Evolutionary conservation across 2,797 vertebrate species (phyloP), one percentile per base, ranked within the genome.

Genomic region (Dicrostonyx torquatus): DNA sequence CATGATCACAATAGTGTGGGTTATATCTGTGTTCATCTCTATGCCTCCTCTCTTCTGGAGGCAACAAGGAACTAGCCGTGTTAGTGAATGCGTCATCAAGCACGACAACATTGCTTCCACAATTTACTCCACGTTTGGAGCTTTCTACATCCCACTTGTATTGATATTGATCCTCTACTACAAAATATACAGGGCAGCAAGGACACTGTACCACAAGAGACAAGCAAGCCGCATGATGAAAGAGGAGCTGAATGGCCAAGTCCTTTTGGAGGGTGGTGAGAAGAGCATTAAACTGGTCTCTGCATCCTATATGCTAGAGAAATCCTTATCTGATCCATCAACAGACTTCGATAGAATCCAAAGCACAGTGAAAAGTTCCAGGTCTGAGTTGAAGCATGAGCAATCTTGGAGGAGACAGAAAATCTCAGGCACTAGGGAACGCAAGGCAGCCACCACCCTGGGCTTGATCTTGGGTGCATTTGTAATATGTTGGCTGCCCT

Each of bases 111-210:
- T 99, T 34, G 98, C 99, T 92, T 99, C 98, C 95, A 99, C 99
- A 55, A 98, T 99, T 97, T 99, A 99, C 96, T 99, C 99, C 50
- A 99, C 99, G 0, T 99, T 99, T 58, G 99, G 99, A 68, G 99
- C 99, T 9, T 99, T 99, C 98, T 99, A 99, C 97, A 99, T 99
- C 96, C 99, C 99, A 0, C 97, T 99, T 72, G 98, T 99, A 90
- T 98, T 99, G 97, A 99, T 99, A 96, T 98, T 99, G 97, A 99
- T 99, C 96, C 99, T 99, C 95, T 99, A 99, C 97, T 99, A 99
- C 97, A 99, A 99, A 98, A 99, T 99, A 98, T 99, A 99, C 97
- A 98, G 98, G 75, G 99, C 99, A 1, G 99, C 99, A 96, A 99
- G 99, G 98, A 99, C 98, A 18, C 99, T 99, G 84, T 99, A 99